Base-by-base conservation (phyloP, 2,113 vertebrate genomes). In the Procavia capensis region DNA sequence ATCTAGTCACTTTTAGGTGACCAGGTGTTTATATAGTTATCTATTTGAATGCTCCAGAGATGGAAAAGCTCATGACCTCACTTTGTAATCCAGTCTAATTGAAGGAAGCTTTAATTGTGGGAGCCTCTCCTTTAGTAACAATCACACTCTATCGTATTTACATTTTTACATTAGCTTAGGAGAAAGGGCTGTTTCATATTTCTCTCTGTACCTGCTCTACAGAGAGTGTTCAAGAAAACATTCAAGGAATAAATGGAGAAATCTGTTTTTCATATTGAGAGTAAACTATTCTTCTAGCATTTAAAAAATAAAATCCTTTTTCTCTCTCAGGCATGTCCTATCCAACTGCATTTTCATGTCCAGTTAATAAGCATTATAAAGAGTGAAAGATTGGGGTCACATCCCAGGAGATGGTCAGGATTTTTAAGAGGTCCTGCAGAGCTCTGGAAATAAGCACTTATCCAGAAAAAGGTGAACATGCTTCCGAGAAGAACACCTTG, bases 381-480 rank as follows among this genome's bases (percentile, higher is more conserved):
- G 54, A 91, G n/a, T 72, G 76, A 93, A 89, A 61, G 86, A 91
- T 76, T 80, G 84, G n/a, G 83, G 86, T 86, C 87, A 92, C 24
- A 64, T 88, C 50, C 47, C 84, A 57, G 63, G 87, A 85, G 50
- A 88, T 4, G 24, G 59, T 45, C 39, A 59, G 82, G 64, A 88
- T 34, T 34, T 61, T 10, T 9, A 17, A 16, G 36, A 39, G 57
- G 64, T 16, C 54, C 78, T 39, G 43, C 24, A 61, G 84, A 82
- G 59, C 41, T 84, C 94, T 88, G 64, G 41, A 59, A 88, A 90
- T 45, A 72, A 94, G 76, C 45, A 1, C 31, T 36, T 31, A 61
- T 61, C 36, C 3, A 59, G 83, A 50, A 90, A 47, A 57, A 54
- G 36, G 72, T 3, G 2, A 5, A 17, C 17, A 19, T 45, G 43